Evolutionary conservation across 1,140 invertebrate species (phyloP).

Genomic region (Nephila pilipes): DNA sequence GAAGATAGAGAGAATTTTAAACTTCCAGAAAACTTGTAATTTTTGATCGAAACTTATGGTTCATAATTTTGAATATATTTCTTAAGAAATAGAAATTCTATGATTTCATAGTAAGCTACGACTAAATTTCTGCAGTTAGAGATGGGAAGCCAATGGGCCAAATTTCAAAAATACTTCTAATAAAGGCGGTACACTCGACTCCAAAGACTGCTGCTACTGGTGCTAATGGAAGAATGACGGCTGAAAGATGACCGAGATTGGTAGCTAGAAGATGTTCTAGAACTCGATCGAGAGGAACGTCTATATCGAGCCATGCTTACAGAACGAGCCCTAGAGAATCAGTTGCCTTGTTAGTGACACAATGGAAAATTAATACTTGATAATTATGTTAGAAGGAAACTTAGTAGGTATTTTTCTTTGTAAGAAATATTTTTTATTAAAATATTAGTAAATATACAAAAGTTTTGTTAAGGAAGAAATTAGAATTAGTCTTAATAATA

Average conservation of each 20-base stretch:
- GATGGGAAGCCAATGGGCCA: slow-evolving; percentile 10
- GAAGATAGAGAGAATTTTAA: too few relatives aligned
- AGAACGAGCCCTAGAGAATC: slow-evolving; percentile 69
- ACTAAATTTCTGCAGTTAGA: slow-evolving; percentile 69
- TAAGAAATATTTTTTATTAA: not conserved
- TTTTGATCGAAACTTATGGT: not conserved
- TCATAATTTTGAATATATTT: not conserved
- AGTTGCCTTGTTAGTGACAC: slow-evolving; percentile 50
- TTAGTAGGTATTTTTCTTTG: not conserved
- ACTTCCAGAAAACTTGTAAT: too few relatives aligned
- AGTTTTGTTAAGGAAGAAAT: too few relatives aligned
- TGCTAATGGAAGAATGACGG: slow-evolving; percentile 60
- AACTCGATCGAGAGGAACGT: not conserved
- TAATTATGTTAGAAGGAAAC: slow-evolving; percentile 6
- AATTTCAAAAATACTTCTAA: slow-evolving; percentile 60
- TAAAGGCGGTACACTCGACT: slow-evolving; percentile 62
- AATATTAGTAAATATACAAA: too few relatives aligned
- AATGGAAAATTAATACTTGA: slow-evolving; percentile 26
- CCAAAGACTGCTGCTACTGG: slow-evolving; percentile 69
- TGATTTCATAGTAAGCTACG: not conserved
- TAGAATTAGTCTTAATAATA: too few relatives aligned
- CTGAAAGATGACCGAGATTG: slow-evolving; percentile 62
- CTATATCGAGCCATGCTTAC: slow-evolving; percentile 51
- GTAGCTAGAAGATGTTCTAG: slow-evolving; percentile 41
- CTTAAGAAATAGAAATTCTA: not conserved